These are phyloP conservation scores for Amiota mariae DNA, from an alignment of 2,888 invertebrate genomes.

Conservation along the genomic window DNA sequence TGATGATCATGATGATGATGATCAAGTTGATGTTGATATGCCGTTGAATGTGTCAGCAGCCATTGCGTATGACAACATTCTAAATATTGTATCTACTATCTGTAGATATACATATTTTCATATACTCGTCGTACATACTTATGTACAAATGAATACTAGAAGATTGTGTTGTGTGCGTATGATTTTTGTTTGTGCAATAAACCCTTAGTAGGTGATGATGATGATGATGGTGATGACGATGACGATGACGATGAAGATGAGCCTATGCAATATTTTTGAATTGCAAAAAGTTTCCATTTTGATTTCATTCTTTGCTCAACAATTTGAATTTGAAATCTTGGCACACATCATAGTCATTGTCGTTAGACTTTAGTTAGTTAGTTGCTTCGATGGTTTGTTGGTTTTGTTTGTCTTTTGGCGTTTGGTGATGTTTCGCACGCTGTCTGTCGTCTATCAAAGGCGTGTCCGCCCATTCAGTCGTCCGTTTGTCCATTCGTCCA, in stretches of 20 bases:
- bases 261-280: slow-evolving; percentile 59
- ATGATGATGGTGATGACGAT: background rate
- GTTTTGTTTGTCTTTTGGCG: slow-evolving; percentile 26
- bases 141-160: background rate
- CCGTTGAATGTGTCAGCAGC: slow-evolving; percentile 13
- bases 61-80: slow-evolving; percentile 46
- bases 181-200: slow-evolving; percentile 42
- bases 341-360: slow-evolving; percentile 59
- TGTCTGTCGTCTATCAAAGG: slow-evolving; percentile 55
- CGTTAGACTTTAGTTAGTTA: slow-evolving; percentile 28
- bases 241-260: slow-evolving; percentile 7
- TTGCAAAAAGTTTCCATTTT: slow-evolving; percentile 64
- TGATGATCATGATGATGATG: slow-evolving; percentile 48
- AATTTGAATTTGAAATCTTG: slow-evolving; percentile 41
- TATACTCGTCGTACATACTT: slow-evolving; percentile 17
- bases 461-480: slow-evolving; percentile 47
- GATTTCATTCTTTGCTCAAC: slow-evolving; percentile 54
- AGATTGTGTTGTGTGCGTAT: background rate
- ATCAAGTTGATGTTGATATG: too few relatives aligned
- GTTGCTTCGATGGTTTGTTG: too few relatives aligned
- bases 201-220: slow-evolving; percentile 51
- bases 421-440: slow-evolving; percentile 10
- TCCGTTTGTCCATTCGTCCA: background rate
- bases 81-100: background rate
- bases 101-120: background rate